Base-by-base conservation (phyloP, 2,888 invertebrate genomes). In the Acleris sparsana region DNA sequence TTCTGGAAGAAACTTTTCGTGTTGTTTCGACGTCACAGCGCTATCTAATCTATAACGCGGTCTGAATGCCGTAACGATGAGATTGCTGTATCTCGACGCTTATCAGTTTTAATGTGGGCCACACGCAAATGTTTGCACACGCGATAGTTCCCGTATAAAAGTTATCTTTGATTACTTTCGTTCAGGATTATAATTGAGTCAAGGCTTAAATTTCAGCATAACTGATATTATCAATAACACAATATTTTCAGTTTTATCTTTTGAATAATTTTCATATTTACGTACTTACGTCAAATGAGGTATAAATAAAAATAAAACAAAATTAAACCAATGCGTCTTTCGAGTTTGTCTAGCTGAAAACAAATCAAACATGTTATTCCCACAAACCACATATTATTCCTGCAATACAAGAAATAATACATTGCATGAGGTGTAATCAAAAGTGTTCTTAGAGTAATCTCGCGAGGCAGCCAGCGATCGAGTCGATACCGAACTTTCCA, bases 111-210 rank as follows among this genome's bases (percentile, higher is more conserved):
- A 74, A 81, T 79, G 74, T 81, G 76, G 79, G 76, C 72, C 80
- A 82, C 76, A 73, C 77, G 76, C 75, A 74, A 75, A 70, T 78
- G 81, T 80, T 81, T 80, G 76, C 73, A 72, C 80, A 81, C 80
- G 79, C 83, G 76, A 80, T 76, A 73, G 73, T 66, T 67, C 70
- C 72, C 66, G 69, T 69, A 70, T 53, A 67, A 64, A 61, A 69
- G 65, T 58, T 66, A 66, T 57, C 66, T 51, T 60, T 60, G 65
- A 56, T 62, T 57, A 53, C 61, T 53, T 66, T 56, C 46, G 20
- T 57, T 43, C 56, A 53, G 57, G 51, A 62, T 57, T 44, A 33
- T 57, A 62, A 62, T 53, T 18, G 52, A 66, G 66, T 62, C 66
- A 66, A 66, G 56, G 57, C 44, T 56, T 61, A 7, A 44, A 44